A percentile compares a stretch with the other conserved stretches of the same genome.
Evolutionary conservation across 35 echinoderm and acorn worm species (phyloP).

Genomic region (Apostichopus japonicus): DNA sequence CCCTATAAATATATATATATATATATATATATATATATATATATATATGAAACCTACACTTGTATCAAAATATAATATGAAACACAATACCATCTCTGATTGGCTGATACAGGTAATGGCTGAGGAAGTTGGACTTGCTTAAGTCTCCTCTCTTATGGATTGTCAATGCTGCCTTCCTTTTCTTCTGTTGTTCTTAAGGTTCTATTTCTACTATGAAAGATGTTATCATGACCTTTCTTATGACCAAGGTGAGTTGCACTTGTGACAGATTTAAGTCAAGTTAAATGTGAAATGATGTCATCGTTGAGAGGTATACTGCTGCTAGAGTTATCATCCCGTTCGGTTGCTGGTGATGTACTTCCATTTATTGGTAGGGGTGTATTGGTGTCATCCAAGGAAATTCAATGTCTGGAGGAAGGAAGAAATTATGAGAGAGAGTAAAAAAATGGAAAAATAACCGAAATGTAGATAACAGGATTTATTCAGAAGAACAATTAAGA

Average conservation of each 20-base stretch:
- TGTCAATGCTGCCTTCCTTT: neutral
- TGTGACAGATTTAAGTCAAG: neutral
- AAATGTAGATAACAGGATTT: neutral
- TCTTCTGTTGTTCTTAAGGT: neutral
- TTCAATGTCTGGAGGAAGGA: constrained; percentile 66
- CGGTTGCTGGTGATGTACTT: neutral
- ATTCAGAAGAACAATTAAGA: no score
- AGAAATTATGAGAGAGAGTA: neutral
- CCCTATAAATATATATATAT: no score
- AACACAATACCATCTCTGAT: neutral
- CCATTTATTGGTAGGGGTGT: neutral
- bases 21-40: no score
- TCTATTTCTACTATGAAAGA: neutral
- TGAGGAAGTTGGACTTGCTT: constrained; percentile 18
- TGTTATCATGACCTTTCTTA: neutral
- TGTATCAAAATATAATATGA: no score
- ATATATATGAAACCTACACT: no score
- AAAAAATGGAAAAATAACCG: neutral
- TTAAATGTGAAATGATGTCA: constrained; percentile 9
- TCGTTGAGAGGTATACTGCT: neutral
- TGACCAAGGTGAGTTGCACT: neutral
- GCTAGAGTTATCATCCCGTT: neutral
- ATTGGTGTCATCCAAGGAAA: constrained; percentile 56
- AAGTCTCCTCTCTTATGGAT: neutral
- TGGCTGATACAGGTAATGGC: neutral